These are phyloP conservation scores for Athene cunicularia DNA, from an alignment of 2,113 vertebrate genomes.

Conservation along the genomic window DNA sequence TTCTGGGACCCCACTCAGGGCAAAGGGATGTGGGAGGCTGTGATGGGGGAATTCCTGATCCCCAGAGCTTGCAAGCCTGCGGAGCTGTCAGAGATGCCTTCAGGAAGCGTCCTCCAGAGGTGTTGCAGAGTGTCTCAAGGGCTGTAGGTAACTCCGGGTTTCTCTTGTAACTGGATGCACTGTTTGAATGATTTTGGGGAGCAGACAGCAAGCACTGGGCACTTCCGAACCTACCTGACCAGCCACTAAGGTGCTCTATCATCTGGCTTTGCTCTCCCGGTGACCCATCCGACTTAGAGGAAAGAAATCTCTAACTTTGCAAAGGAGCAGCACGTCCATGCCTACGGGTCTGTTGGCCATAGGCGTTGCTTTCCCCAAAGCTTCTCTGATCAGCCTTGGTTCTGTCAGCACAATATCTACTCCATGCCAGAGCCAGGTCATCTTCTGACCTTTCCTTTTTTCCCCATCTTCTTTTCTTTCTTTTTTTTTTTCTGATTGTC, in stretches of 20 bases:
- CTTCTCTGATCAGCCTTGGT: neutral
- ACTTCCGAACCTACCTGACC: neutral
- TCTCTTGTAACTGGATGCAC: neutral
- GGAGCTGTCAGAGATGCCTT: neutral
- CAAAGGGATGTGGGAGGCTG: neutral
- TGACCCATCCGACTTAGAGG: neutral
- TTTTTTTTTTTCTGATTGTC: neutral
- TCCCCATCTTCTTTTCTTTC: too few relatives aligned
- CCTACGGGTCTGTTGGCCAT: rapidly evolving
- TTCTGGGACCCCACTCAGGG: neutral
- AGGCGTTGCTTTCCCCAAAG: neutral
- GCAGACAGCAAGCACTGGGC: neutral
- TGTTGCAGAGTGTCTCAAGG: neutral
- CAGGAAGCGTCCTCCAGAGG: neutral
- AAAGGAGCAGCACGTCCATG: neutral
- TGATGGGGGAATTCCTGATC: neutral
- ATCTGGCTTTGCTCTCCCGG: neutral
- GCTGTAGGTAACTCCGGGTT: neutral
- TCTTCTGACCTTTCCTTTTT: neutral
- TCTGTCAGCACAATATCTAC: neutral
- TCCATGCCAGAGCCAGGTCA: neutral
- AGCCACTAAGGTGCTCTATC: neutral
- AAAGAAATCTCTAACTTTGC: neutral
- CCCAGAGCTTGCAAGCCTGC: neutral
- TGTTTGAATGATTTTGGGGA: neutral